phyloP scores from a whole-genome alignment of 2,797 vertebrate species.

The Pseudochaenichthys georgianus region DNA sequence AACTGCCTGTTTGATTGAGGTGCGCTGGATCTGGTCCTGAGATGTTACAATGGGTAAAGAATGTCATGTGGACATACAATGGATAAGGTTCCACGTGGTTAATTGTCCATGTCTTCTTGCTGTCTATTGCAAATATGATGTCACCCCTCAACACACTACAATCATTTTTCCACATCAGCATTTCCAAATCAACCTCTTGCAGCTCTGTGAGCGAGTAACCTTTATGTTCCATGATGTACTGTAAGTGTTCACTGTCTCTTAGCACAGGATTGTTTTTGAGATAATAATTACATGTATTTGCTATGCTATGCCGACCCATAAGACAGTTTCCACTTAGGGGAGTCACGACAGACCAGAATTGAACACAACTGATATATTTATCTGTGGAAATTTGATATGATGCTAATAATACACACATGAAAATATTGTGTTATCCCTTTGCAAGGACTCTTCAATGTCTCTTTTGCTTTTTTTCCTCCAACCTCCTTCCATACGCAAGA shows the following conservation, averaged over 20 bases:
- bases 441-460: no score
- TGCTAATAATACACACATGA: no score
- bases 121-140: constrained; percentile 51
- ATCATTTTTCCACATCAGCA: constrained; percentile 63
- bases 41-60: constrained; percentile 43
- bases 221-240: constrained; percentile 43
- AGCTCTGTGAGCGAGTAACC: constrained; percentile 45
- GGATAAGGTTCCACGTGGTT: constrained; percentile 46
- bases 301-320: constrained; percentile 23
- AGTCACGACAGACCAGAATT: no score
- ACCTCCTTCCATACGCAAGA: no score
- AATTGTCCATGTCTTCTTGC: constrained; percentile 51
- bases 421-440: no score
- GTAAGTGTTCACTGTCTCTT: constrained; percentile 37
- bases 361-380: no score
- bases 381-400: no score
- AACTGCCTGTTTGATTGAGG: constrained; percentile 33
- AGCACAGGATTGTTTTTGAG: constrained; percentile 47
- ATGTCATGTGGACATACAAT: constrained; percentile 37
- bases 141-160: constrained; percentile 54
- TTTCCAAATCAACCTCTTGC: constrained; percentile 40
- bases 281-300: constrained; percentile 59
- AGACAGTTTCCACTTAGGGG: constrained; percentile 3
- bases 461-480: no score
- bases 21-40: constrained; percentile 16